Base-by-base conservation (phyloP, 2,888 invertebrate genomes). In the Ligdia adustata region DNA sequence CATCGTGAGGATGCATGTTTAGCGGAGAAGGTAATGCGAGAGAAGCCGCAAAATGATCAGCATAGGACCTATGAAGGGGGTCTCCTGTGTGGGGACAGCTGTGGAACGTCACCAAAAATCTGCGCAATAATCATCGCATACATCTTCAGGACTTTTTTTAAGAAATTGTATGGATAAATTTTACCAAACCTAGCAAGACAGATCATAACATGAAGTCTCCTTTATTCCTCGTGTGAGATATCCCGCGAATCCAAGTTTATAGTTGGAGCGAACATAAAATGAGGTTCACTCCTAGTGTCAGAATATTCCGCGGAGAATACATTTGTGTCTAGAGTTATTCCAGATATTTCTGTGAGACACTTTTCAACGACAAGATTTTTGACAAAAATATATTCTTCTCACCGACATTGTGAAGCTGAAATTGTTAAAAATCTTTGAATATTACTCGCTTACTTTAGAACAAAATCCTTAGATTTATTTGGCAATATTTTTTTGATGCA, bases 231-330 rank as follows among this genome's bases (percentile, higher is more conserved):
- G 31, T 16, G 28, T 15, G 35, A 47, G 35, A 40, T 35, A 47
- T 41, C 29, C 26, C 41, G 20, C 35, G 27, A 39, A 31, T 35
- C 40, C 46, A 29, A 47, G 46, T 47, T 47, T 47, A 47, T 47
- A 47, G 46, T 45, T 40, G 46, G 39, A 46, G 35, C 35, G 28
- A 26, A 37, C 18, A 27, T 38, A 33, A 42, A 48, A 34, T 28
- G 38, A 34, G 18, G 28, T 37, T 42, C n/a, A n/a, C n/a, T n/a
- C n/a, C n/a, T 33, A 27, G 32, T 27, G 35, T 34, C 22, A 24
- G 45, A 35, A 35, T 35, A 35, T 29, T 26, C 28, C 9, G 7
- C 26, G 9, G 15, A 26, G 34, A 47, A 41, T 29, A 35, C 15
- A 7, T n/a, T n/a, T n/a, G n/a, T n/a, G n/a, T n/a, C 12, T 1